phyloP scores from a whole-genome alignment of 2,888 invertebrate genomes.

The Eumerus sabulonum region DNA sequence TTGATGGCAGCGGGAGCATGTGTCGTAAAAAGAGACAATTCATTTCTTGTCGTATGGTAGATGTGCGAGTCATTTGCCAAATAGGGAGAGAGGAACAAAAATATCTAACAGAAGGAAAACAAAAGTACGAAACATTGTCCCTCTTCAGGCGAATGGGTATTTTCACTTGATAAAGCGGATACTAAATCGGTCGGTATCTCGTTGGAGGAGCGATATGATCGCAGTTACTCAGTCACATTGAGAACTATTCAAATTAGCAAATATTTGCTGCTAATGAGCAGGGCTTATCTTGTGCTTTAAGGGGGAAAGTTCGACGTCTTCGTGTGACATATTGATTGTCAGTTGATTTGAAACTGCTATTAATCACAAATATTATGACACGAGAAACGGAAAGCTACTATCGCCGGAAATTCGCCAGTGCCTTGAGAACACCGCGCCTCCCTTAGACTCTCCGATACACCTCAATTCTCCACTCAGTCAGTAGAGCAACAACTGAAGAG shows the following conservation, averaged over 20 bases:
- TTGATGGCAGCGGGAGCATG: conserved; percentile 43
- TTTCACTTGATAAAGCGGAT: conserved; percentile 25
- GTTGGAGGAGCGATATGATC: conserved; percentile 22
- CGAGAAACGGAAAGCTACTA: no score
- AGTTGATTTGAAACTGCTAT: no score
- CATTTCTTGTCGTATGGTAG: conserved; percentile 23
- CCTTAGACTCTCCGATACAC: no score
- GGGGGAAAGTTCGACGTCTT: no score
- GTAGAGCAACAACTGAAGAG: no score
- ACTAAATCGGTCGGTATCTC: conserved; percentile 33
- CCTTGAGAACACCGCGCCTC: no score
- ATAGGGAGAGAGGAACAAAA: background rate
- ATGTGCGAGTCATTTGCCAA: conserved; percentile 5
- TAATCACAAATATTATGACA: no score
- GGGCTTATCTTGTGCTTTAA: no score
- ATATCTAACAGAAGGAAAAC: background rate
- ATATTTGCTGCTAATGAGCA: no score
- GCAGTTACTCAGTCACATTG: conserved; percentile 19
- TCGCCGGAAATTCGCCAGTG: no score
- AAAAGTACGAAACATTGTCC: conserved; percentile 41
- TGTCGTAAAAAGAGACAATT: conserved; percentile 38
- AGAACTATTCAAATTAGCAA: conserved; percentile 46
- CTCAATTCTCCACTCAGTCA: no score
- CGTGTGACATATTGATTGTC: no score
- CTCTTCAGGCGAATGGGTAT: background rate